phyloP scores from a whole-genome alignment of 2,797 vertebrate genomes.

The Enteromius fasciolatus region DNA sequence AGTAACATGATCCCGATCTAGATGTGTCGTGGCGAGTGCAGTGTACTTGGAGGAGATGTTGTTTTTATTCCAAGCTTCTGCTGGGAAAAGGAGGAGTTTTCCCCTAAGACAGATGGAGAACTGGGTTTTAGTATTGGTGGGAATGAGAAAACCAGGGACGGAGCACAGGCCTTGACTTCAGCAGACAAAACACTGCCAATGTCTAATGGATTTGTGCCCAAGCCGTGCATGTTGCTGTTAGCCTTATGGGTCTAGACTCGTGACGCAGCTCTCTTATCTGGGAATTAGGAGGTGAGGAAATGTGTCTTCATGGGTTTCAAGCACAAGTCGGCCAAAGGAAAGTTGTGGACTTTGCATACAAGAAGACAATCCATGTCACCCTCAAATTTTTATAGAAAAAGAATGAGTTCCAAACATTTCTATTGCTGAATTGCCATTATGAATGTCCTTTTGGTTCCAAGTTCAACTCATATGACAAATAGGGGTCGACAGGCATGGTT shows the following conservation, averaged over 20 bases:
- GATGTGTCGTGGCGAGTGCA: constrained; percentile 13
- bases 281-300: constrained; percentile 25
- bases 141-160: constrained; percentile 12
- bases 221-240: background rate
- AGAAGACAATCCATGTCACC: background rate
- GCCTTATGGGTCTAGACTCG: constrained; percentile 2
- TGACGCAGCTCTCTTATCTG: constrained; percentile 7
- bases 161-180: background rate
- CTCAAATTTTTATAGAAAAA: background rate
- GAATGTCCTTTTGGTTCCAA: constrained; percentile 18
- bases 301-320: background rate
- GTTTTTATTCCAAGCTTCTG: constrained; percentile 27
- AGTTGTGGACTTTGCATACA: background rate
- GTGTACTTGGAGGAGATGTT: constrained; percentile 28
- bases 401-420: background rate
- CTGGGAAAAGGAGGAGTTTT: constrained; percentile 39
- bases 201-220: constrained; percentile 12
- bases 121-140: constrained; percentile 34
- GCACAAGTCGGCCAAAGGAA: background rate
- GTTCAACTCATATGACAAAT: constrained; percentile 33
- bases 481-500: constrained; percentile 30
- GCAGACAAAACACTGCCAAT: constrained; percentile 18
- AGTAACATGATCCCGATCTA: background rate
- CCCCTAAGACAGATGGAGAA: background rate
- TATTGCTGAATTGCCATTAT: background rate